phyloP scores from a whole-genome alignment of 2,888 invertebrate species.

The Acleris literana region DNA sequence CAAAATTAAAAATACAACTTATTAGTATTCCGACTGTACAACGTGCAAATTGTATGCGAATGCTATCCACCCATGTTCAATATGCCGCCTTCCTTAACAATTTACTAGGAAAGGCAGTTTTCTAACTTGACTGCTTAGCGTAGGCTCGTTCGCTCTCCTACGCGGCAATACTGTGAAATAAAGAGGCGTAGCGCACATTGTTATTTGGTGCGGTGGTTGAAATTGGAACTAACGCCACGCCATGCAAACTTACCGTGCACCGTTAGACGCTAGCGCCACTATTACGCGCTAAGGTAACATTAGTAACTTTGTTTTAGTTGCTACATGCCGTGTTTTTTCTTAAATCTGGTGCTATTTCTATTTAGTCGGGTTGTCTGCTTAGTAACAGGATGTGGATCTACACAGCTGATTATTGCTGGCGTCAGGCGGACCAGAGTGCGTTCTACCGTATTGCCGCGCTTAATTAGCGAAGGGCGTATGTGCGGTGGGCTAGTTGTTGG shows the following conservation, averaged over 20 bases:
- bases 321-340: conserved; percentile 11
- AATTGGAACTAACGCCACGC: conserved; percentile 5
- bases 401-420: conserved; percentile 49
- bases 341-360: conserved; percentile 32
- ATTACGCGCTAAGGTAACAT: neutral
- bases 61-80: conserved; percentile 37
- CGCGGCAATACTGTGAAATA: conserved; percentile 21
- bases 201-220: conserved; percentile 6
- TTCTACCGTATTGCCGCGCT: conserved; percentile 27
- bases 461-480: neutral
- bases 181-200: conserved; percentile 14
- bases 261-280: conserved; percentile 3
- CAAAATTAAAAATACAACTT: conserved; percentile 54
- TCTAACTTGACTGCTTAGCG: conserved; percentile 15
- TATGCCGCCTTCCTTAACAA: conserved; percentile 15
- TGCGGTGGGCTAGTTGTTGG: neutral
- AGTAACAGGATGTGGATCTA: conserved; percentile 49
- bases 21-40: conserved; percentile 63
- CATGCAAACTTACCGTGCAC: neutral
- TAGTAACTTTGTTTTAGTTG: neutral
- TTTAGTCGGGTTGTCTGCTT: conserved; percentile 48
- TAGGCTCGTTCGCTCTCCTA: conserved; percentile 28
- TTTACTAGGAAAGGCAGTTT: conserved; percentile 14
- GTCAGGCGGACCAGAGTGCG: conserved; percentile 51
- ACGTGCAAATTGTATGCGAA: conserved; percentile 61